Base-by-base conservation (phyloP, 2,797 vertebrate genomes). In the Bryconaethiops microstoma region DNA sequence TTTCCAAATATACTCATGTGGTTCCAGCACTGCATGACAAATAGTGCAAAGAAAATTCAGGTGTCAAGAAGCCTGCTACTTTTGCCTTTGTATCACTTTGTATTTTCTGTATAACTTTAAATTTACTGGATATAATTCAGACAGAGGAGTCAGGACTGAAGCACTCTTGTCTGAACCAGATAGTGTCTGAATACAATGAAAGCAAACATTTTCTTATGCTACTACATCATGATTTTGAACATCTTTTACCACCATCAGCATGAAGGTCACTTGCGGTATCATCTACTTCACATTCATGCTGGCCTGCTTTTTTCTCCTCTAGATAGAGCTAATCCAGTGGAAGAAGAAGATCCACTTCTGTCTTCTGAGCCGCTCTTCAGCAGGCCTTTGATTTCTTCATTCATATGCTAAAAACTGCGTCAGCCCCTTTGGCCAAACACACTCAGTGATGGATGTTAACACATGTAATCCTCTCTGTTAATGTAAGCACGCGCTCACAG, bases 381-480 rank as follows among this genome's bases (percentile, higher is more conserved):
- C 68, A 87, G 85, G 86, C 72, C 54, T 67, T 64, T 86, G 83
- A 87, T 91, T 87, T 90, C 90, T 88, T 91, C 89, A 93, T 94
- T 94, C 92, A 94, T 93, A 93, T 93, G 93, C 90, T 93, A 94
- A 94, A 85, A 87, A 82, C 88, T 82, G 79, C 81, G 86, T 88
- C 86, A 81, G 87, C 88, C 89, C 91, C 90, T 91, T 93, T 92
- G 91, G 91, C 92, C 90, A 88, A 83, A 87, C 81, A 79, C 90
- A 82, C 90, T 88, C 86, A 85, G 86, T 90, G 89, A 90, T 90
- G 87, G 89, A 90, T 93, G 91, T 93, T 94, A 95, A 94, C 93
- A 94, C 83, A 86, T 94, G 92, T 94, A 94, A 94, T 95, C 93
- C 92, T 84, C 88, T 87, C 92, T 90, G 92, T 93, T 94, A 92